Evolutionary conservation across 2,888 invertebrate genomes (phyloP).

Genomic region (Ecliptopera silaceata): DNA sequence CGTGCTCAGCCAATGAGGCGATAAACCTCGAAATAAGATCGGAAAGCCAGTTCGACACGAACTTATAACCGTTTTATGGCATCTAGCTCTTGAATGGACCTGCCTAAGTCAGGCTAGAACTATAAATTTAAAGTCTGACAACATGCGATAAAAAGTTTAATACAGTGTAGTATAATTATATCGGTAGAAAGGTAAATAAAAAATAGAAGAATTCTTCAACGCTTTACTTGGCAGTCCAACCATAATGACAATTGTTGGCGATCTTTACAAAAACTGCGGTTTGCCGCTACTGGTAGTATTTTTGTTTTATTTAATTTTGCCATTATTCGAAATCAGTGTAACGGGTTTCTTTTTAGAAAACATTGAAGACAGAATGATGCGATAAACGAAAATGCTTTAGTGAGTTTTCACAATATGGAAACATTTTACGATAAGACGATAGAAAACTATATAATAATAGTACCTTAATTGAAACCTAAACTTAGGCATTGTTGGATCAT

Average conservation of each 20-base stretch:
- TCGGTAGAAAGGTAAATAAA: background rate
- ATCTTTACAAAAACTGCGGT: background rate
- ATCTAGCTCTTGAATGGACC: slow-evolving; percentile 39
- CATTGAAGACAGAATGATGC: no score
- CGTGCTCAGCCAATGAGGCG: slow-evolving; percentile 58
- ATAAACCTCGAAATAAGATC: slow-evolving; percentile 59
- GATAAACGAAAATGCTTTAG: no score
- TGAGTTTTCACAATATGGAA: no score
- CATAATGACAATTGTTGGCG: background rate
- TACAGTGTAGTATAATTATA: background rate
- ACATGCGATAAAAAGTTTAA: background rate
- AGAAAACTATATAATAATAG: no score
- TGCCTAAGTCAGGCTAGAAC: slow-evolving; percentile 1
- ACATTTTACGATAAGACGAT: no score
- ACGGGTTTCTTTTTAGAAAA: background rate
- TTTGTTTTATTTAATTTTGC: background rate
- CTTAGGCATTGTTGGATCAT: no score
- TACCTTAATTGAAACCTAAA: no score
- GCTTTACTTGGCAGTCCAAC: background rate
- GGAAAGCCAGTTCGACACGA: slow-evolving; percentile 56
- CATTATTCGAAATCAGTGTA: background rate
- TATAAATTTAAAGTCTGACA: background rate
- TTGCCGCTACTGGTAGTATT: background rate
- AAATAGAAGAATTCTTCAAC: background rate
- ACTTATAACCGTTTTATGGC: slow-evolving; percentile 48